Evolutionary conservation across 2,113 vertebrate species (phyloP), one percentile per base, ranked within the genome.

Genomic region (Struthidea cinerea): DNA sequence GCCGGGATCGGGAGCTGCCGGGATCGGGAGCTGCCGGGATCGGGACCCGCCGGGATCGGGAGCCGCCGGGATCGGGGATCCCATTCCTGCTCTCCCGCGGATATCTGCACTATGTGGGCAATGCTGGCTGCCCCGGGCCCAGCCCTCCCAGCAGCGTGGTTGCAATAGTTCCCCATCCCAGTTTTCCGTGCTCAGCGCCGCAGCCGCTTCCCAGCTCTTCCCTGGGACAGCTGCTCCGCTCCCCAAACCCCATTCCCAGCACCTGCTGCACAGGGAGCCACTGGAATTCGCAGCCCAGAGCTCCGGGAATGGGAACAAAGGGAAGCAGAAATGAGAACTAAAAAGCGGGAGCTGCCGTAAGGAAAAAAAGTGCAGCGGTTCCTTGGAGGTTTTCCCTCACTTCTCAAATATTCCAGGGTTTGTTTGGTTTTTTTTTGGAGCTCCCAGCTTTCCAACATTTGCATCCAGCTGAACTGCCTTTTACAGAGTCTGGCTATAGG

Each of bases 191-290:
- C 73, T 90, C 73, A 50, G 79, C 19, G 5, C 26, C 52, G 9
- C 56, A 33, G 68, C 37, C 85, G 8, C 73, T 55, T 16, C 61
- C 44, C 42, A 11, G 49, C 24, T 0, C 23, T 10, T 5, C 18
- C 68, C 44, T 0, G 50, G 90, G 60, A 87, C 91, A 77, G 88
- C 78, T 88, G 94, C 91, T 93, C 39, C 4, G 0, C 60, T 61
- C 84, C 3, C 82, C 6, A 2, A 56, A 18, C 17, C 70, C 47
- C 17, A 3, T 12, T 41, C 79, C 55, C 89, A 91, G 52, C 97
- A 96, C 95, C 97, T 97, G 97, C 94, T 78, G 49, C 79, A 6
- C 47, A 4, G 68, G 32, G 75, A 93, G 47, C 71, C 71, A 3
- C 60, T 39, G 63, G 84, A 78, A 87, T 79, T 3, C 1, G 1